These are phyloP conservation scores for Anguilla megastoma DNA, from an alignment of 2,797 vertebrate genomes.

Conservation along the genomic window DNA sequence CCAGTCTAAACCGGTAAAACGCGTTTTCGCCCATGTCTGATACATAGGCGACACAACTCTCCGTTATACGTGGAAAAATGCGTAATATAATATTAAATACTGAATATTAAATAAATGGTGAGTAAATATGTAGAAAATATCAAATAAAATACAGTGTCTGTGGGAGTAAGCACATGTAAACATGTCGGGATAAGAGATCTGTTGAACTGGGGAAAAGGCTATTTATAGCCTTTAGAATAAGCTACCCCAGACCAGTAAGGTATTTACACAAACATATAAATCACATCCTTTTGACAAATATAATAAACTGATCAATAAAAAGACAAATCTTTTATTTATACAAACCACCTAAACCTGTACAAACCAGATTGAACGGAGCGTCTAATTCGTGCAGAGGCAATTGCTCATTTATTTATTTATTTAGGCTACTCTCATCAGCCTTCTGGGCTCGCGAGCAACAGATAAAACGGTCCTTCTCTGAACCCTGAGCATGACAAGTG, in stretches of 20 bases:
- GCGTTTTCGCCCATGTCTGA: conserved; percentile 18
- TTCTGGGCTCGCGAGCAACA: not conserved
- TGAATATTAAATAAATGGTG: not conserved
- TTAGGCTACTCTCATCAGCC: not conserved
- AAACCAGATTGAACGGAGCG: not conserved
- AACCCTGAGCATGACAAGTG: not conserved
- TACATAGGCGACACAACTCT: not conserved
- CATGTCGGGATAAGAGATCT: conserved; percentile 19
- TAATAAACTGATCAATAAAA: not conserved
- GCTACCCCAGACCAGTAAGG: not conserved
- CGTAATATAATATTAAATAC: not conserved
- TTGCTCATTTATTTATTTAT: conserved; percentile 31
- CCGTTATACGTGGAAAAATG: not conserved
- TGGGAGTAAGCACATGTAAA: not conserved
- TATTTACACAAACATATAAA: not conserved
- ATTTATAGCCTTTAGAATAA: conserved; percentile 36
- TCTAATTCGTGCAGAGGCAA: not conserved
- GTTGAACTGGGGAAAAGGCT: conserved; percentile 22
- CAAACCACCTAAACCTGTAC: not conserved
- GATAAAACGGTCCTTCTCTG: not conserved
- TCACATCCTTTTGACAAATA: not conserved
- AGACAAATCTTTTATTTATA: not conserved
- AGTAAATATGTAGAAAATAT: not conserved
- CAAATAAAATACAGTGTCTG: not conserved
- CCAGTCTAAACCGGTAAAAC: conserved; percentile 70